phyloP scores from a whole-genome alignment of 2,113 vertebrate species.

The Microtus richardsoni region DNA sequence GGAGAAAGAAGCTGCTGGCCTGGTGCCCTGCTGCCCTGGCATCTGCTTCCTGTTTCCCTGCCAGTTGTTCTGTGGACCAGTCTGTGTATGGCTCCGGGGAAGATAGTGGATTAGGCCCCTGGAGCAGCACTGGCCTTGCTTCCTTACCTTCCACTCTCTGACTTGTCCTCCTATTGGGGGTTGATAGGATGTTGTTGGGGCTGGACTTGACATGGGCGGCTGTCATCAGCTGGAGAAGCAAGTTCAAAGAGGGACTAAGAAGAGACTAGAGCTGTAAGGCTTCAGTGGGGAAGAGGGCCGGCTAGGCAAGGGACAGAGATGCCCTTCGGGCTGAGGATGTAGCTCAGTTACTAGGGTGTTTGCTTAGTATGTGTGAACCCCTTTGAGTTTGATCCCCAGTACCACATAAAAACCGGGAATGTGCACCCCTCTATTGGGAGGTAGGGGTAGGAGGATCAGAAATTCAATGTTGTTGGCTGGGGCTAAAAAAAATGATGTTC shows the following conservation, averaged over 20 bases:
- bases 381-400: background rate
- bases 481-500: background rate
- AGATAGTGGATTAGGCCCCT: background rate
- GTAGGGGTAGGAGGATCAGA: background rate
- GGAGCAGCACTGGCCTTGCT: background rate
- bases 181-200: no score
- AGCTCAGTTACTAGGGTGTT: background rate
- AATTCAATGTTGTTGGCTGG: background rate
- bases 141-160: background rate
- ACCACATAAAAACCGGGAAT: background rate
- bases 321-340: no score
- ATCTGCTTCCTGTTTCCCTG: background rate
- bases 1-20: background rate
- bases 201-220: background rate
- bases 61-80: background rate
- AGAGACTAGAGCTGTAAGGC: background rate
- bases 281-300: background rate
- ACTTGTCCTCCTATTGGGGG: background rate
- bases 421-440: background rate
- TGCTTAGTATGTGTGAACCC: background rate
- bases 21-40: background rate
- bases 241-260: background rate
- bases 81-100: rapidly evolving
- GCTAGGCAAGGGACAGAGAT: background rate
- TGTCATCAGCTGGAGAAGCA: background rate